Evolutionary conservation across 1,140 invertebrate species (phyloP).

Genomic region (Drosophila trapezifrons): DNA sequence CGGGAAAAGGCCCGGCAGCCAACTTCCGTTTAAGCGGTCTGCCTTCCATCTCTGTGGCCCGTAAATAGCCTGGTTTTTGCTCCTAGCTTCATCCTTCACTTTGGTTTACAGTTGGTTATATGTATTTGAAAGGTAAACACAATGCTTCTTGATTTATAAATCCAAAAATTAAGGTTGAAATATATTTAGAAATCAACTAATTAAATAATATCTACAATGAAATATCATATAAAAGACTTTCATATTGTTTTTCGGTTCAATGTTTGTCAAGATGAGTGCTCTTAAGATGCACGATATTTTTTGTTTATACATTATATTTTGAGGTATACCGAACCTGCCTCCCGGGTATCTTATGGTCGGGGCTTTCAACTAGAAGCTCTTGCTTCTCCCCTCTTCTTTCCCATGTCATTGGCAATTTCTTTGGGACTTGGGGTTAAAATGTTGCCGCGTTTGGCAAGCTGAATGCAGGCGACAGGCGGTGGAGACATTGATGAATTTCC

Average conservation of each 20-base stretch:
- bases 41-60: constrained; percentile 43
- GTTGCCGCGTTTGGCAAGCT: constrained; percentile 56
- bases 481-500: constrained; percentile 81
- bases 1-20: constrained; percentile 25
- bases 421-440: constrained; percentile 67
- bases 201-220: background rate
- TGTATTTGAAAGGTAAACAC: background rate
- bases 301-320: too few species aligned
- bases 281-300: background rate
- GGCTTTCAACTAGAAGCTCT: constrained; percentile 10
- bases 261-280: background rate
- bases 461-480: constrained; percentile 68
- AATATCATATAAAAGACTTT: too few species aligned
- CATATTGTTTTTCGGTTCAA: background rate
- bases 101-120: background rate
- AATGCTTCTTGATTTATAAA: too few species aligned
- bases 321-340: background rate
- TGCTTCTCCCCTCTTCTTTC: constrained; percentile 8
- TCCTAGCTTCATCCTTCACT: constrained; percentile 9
- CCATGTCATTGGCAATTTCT: constrained; percentile 73
- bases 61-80: constrained; percentile 53
- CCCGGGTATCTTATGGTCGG: constrained; percentile 13
- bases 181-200: background rate
- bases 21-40: constrained; percentile 62
- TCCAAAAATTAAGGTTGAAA: too few species aligned